phyloP scores from a whole-genome alignment of 2,113 vertebrate genomes.

The Phainopepla nitens region DNA sequence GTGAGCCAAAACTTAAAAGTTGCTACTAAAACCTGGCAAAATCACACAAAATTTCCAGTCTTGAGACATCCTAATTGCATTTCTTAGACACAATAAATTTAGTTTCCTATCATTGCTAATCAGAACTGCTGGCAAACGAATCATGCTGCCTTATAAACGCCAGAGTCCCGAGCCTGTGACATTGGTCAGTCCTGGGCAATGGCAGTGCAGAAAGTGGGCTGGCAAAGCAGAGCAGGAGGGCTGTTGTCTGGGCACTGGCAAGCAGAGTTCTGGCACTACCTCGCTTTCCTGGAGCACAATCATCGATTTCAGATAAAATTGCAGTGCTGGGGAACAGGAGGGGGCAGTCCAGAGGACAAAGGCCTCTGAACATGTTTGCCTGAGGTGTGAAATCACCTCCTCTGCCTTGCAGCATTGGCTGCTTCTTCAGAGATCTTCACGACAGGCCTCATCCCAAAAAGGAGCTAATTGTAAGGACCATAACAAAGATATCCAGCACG shows the following conservation, averaged over 20 bases:
- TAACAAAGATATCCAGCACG: background rate
- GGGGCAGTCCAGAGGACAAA: background rate
- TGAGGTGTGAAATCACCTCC: background rate
- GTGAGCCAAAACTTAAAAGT: background rate
- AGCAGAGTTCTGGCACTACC: background rate
- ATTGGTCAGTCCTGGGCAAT: background rate
- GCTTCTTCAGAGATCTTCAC: background rate
- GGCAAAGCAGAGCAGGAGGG: background rate
- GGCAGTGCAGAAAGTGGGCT: background rate
- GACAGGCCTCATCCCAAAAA: fast-evolving
- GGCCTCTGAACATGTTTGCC: background rate
- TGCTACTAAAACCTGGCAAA: background rate
- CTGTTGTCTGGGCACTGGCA: background rate
- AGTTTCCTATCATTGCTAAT: background rate
- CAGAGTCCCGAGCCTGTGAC: background rate
- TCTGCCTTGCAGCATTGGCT: background rate
- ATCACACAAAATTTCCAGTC: background rate
- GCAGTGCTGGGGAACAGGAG: background rate
- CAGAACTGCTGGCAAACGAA: background rate
- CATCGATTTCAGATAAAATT: background rate
- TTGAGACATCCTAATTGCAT: background rate
- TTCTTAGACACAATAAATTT: background rate
- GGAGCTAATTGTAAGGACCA: background rate
- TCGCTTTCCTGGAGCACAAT: background rate
- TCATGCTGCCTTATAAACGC: background rate